Evolutionary conservation across 2,797 vertebrate species (phyloP), one percentile per base, ranked within the genome.

Genomic region (Knipowitschia caucasica): DNA sequence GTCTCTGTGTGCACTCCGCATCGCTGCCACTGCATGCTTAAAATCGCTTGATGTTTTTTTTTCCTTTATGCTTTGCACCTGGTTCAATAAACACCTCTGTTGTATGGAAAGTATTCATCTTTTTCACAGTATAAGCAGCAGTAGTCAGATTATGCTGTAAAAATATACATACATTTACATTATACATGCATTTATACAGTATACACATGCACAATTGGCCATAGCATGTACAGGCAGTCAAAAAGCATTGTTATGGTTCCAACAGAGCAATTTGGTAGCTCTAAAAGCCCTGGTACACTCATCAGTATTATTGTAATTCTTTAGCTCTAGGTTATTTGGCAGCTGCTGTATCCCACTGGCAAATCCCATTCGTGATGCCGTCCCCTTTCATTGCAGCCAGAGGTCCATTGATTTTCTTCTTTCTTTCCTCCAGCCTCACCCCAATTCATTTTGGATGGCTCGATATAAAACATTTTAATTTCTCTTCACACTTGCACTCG

Each of bases 401-500:
- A 89, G 88, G 89, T 88, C 89, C 94, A 95, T 95, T 95, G 94
- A 96, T 96, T 94, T 93, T 80, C 87, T 89, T 90, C 89, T 89
- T 92, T 88, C 86, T 91, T 88, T 92, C 75, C 86, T 87, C 91
- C 86, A 89, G 59, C 62, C 79, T 84, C 66, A 33, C 82, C 80
- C 80, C 91, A 89, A 92, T 97, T 94, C 91, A 92, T 94, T 95
- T 95, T 74, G 79, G 86, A 90, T 92, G 93, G 92, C 91, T 95
- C 92, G 69, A 92, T 95, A 93, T 93, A 92, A 97, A 95, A 95
- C 93, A 94, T 94, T 95, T 95, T 93, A 94, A 95, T 99, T 96
- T 95, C 91, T 93, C 90, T 91, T 91, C 85, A 88, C 91, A 91
- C 75, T 86, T 87, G 88, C 84, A 86, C 91, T 90, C 81, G 86